Evolutionary conservation across 2,888 invertebrate species (phyloP).

Genomic region (Temnothorax ravouxi): DNA sequence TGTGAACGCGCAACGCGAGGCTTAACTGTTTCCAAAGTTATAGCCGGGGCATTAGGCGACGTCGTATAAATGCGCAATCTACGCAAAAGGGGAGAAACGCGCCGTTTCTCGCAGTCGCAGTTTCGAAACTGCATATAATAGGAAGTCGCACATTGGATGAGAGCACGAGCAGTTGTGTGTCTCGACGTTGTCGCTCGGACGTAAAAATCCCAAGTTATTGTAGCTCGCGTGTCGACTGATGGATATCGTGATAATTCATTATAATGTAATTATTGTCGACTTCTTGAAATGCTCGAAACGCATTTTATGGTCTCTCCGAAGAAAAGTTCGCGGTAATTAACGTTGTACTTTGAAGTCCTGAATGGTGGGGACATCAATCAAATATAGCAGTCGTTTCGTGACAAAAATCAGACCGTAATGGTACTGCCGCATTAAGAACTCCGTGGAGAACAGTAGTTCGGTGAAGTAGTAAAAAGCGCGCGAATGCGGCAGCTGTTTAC

Average conservation of each 20-base stretch:
- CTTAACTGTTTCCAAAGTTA: slow-evolving; percentile 52
- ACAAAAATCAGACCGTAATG: slow-evolving; percentile 48
- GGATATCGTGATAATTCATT: background rate
- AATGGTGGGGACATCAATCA: slow-evolving; percentile 35
- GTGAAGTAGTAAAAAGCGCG: slow-evolving; percentile 49
- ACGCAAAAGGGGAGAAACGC: slow-evolving; percentile 12
- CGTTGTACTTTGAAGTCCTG: background rate
- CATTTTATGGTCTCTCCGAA: slow-evolving; percentile 1
- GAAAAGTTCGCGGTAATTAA: background rate
- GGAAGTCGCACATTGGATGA: slow-evolving; percentile 15
- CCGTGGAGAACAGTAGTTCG: slow-evolving; percentile 42
- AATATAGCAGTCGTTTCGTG: slow-evolving; percentile 34
- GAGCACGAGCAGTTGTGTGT: background rate
- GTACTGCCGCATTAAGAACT: slow-evolving; percentile 43
- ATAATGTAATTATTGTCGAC: background rate
- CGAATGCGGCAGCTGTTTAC: slow-evolving; percentile 57
- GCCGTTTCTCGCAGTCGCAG: slow-evolving; percentile 5
- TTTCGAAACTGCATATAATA: slow-evolving; percentile 22
- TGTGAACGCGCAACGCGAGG: slow-evolving; percentile 20
- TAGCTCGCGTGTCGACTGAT: slow-evolving; percentile 9
- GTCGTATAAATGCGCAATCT: slow-evolving; percentile 30
- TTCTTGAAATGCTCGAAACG: background rate
- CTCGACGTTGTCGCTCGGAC: slow-evolving; percentile 4
- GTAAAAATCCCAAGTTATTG: slow-evolving; percentile 1
- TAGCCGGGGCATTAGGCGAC: slow-evolving; percentile 54